phyloP scores from a whole-genome alignment of 2,888 invertebrate species.

The Autographa gamma region DNA sequence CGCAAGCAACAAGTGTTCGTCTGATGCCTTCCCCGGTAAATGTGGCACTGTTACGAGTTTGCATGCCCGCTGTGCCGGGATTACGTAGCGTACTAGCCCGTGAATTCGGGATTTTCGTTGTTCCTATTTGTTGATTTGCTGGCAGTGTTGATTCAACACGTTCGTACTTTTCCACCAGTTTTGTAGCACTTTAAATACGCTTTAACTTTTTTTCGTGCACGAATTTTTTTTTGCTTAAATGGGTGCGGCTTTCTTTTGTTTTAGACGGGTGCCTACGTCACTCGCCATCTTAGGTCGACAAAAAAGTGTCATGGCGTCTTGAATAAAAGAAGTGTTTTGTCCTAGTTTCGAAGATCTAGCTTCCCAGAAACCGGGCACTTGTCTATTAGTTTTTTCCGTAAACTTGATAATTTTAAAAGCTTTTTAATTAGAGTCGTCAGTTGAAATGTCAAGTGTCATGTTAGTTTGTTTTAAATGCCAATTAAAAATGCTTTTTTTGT shows the following conservation, averaged over 20 bases:
- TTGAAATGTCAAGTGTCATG: conserved; percentile 9
- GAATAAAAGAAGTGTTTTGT: conserved; percentile 68
- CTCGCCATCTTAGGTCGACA: conserved; percentile 87
- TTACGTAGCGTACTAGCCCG: conserved; percentile 73
- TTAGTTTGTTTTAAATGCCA: conserved; percentile 20
- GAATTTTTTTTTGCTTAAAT: conserved; percentile 55
- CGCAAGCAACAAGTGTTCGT: conserved; percentile 84
- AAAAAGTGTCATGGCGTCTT: conserved; percentile 87
- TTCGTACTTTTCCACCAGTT: conserved; percentile 63
- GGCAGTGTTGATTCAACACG: conserved; percentile 47
- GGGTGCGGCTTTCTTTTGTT: conserved; percentile 88
- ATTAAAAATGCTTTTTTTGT: conserved; percentile 15
- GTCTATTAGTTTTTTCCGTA: neutral
- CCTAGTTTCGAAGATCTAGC: conserved; percentile 61
- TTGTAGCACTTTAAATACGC: conserved; percentile 49
- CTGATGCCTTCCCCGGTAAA: conserved; percentile 87
- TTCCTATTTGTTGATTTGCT: conserved; percentile 73
- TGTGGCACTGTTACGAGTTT: conserved; percentile 85
- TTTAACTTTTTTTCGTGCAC: conserved; percentile 48
- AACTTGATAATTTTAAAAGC: neutral
- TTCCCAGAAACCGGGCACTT: conserved; percentile 25
- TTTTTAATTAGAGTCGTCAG: neutral
- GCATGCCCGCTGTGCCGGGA: conserved; percentile 84
- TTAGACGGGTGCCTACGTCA: conserved; percentile 77
- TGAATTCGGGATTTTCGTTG: conserved; percentile 74